Percentiles rank a stretch among this genome's conserved stretches.
phyloP scores from a whole-genome alignment of 2,113 vertebrate species.

The Orcinus orca region DNA sequence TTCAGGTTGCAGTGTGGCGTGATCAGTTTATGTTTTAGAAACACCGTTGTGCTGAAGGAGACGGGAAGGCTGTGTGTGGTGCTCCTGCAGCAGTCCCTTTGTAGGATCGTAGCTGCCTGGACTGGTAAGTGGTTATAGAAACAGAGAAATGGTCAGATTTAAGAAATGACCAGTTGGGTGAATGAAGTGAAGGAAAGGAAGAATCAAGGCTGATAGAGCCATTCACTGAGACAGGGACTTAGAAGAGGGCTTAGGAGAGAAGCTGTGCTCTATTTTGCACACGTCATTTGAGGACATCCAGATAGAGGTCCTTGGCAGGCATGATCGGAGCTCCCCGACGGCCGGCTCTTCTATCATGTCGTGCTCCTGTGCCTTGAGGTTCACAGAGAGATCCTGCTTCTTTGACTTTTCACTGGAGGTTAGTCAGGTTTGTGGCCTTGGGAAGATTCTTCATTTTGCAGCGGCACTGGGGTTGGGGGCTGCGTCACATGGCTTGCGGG shows the following conservation, averaged over 20 bases:
- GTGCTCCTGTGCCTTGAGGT: not conserved
- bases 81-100: not conserved
- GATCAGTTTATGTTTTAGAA: not conserved
- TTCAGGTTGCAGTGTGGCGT: not conserved
- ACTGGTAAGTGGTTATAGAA: not conserved
- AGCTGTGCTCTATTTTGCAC: not conserved
- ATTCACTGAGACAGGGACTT: not conserved
- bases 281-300: not conserved
- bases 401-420: not conserved
- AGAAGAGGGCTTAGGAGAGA: not conserved
- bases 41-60: not conserved
- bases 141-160: not conserved
- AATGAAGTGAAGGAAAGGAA: not conserved
- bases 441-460: not conserved
- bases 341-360: not conserved
- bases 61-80: not conserved
- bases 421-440: not conserved
- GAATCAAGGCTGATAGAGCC: not conserved
- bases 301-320: not conserved
- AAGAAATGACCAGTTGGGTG: not conserved
- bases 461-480: not conserved
- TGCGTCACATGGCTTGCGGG: not conserved
- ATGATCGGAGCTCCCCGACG: not conserved
- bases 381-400: not conserved
- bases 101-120: not conserved